Evolutionary conservation across 1,140 invertebrate species (phyloP), one percentile per base, ranked within the genome.

Genomic region (Neomicropteryx cornuta): DNA sequence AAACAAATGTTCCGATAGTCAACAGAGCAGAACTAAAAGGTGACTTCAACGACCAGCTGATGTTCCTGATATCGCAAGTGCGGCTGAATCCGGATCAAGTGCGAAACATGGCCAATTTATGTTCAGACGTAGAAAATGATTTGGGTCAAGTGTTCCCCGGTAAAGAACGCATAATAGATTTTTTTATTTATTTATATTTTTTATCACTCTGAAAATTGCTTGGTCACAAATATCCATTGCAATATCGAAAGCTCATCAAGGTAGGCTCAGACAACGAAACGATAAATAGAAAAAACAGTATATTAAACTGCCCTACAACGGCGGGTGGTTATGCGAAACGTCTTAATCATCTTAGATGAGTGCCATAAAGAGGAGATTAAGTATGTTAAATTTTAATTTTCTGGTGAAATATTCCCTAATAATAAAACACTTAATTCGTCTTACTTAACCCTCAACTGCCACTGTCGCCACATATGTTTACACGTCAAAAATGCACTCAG

Each of bases 31-130:
- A 49, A 3, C 40, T 61, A 19, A 36, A 41, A 1, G 59, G 52
- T 0, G 52, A 53, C 13, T 73, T 76, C 47, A 51, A 67, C 8
- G 36, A 54, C 6, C 71, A 76, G 46, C 30, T 73, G n/a, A 38
- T 44, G 14, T 48, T 42, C 10, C 49, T 76, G 38, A 36, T 72
- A 38, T 41, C 56, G 1, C 44, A 56, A 17, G 48, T 76, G 27
- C 53, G 67, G 22, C 56, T 74, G 10, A 62, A 59, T 13, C 53
- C 66, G 24, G 34, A 49, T 10, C 61, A 70, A 38, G 45, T 58
- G 0, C 16, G 45, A 4, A 37, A 37, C 2, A 50, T 67, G 21
- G 42, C 47, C 13, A 2, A 20, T n/a, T 48, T 72, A 4, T 68
- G 62, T 40, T 19, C 33, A 0, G 67, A 72, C 46, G 33, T 71